Conservation (phyloP, 2,113 vertebrate species). For the Callospermophilus lateralis region DNA sequence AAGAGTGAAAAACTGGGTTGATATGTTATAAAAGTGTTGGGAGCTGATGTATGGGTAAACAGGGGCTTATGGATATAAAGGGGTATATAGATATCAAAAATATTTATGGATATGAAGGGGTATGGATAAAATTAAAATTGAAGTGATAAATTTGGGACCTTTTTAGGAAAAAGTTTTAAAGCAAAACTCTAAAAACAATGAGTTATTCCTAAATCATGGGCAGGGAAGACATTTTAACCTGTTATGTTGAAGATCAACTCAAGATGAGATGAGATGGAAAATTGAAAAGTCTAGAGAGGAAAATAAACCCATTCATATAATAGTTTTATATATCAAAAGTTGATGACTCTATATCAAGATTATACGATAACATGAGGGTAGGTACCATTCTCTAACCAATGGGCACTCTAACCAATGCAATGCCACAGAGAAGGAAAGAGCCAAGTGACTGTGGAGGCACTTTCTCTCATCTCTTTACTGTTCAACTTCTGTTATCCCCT, state of each 20-base stretch:
- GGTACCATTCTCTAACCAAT: not conserved
- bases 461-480: not conserved
- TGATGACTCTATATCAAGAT: not conserved
- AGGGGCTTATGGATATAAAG: not conserved
- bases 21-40: not conserved
- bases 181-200: conserved; percentile 6
- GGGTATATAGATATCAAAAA: not conserved
- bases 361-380: not conserved
- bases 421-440: not conserved
- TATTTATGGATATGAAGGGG: not conserved
- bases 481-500: not conserved
- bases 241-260: not conserved
- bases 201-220: not conserved
- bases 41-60: not conserved
- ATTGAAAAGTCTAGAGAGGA: not conserved
- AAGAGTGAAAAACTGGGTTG: not conserved
- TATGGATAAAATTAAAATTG: not conserved
- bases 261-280: not conserved
- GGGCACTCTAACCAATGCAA: no score
- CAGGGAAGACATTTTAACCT: not conserved
- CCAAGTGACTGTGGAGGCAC: not conserved
- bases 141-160: not conserved
- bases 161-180: conserved; percentile 39
- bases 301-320: not conserved
- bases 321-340: not conserved